Percentiles rank a stretch among this genome's conserved stretches.
These are phyloP conservation scores for Ochotona curzoniae DNA, from an alignment of 2,113 vertebrate species.

Conservation along the genomic window DNA sequence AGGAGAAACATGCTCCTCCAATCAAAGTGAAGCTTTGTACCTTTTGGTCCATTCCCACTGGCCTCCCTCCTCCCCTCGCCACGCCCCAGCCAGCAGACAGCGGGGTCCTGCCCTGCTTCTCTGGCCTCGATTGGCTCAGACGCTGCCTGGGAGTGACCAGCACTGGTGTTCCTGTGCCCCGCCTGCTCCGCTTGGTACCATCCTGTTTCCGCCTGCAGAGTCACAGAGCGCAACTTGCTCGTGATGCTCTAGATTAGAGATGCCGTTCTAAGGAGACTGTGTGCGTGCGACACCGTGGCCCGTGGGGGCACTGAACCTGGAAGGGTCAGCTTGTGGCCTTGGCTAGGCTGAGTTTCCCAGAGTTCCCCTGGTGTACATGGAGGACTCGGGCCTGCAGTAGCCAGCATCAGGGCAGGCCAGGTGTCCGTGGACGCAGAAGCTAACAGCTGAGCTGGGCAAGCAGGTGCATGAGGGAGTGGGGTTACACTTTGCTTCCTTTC, in stretches of 20 bases:
- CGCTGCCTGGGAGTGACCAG: too few species aligned
- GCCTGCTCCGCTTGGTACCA: neutral
- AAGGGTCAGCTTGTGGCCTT: neutral
- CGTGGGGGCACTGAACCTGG: accelerated
- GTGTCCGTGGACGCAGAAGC: neutral
- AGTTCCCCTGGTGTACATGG: too few species aligned
- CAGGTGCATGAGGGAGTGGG: neutral
- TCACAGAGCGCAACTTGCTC: neutral
- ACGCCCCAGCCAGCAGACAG: neutral
- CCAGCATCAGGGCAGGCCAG: neutral
- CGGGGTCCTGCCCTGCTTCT: neutral
- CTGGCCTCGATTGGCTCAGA: neutral
- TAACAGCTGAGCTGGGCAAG: neutral
- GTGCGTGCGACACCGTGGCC: accelerated
- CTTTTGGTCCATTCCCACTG: too few species aligned
- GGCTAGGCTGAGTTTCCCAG: too few species aligned
- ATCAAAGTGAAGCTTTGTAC: neutral
- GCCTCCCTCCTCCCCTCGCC: neutral
- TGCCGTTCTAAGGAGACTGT: too few species aligned
- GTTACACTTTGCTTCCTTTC: neutral
- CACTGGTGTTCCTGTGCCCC: neutral
- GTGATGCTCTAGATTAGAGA: neutral
- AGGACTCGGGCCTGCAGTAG: neutral
- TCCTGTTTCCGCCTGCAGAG: neutral
- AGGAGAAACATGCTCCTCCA: neutral